These are phyloP conservation scores for Crossaster papposus DNA, from an alignment of 53 echinoderm and acorn worm genomes.

Conservation along the genomic window DNA sequence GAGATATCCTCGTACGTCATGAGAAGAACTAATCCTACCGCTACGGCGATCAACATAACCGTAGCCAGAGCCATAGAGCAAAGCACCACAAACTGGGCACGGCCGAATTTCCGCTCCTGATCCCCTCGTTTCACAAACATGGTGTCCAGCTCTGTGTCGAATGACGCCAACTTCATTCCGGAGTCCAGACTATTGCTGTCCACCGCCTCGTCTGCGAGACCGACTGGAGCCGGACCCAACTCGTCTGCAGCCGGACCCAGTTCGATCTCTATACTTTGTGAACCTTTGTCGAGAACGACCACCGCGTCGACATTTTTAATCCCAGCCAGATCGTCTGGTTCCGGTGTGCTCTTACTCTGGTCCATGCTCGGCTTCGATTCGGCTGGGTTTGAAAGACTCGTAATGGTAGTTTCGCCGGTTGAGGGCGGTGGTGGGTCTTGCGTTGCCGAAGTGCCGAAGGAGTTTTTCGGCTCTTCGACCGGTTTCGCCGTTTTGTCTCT, in stretches of 20 bases:
- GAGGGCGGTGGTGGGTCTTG: not conserved
- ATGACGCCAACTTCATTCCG: constrained; percentile 7
- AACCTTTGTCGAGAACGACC: not conserved
- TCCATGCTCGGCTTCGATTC: not conserved
- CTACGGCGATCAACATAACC: not conserved
- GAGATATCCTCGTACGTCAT: not conserved
- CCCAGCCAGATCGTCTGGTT: not conserved
- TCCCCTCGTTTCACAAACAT: not conserved
- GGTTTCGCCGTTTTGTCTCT: not conserved
- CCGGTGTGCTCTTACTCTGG: not conserved
- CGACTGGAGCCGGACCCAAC: constrained; percentile 11
- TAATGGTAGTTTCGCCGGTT: constrained; percentile 1
- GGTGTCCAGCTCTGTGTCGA: constrained; percentile 3
- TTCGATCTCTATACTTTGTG: not conserved
- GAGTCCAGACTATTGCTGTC: constrained; percentile 18
- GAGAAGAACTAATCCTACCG: constrained; percentile 13
- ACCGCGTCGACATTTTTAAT: not conserved
- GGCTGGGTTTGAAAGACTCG: constrained; percentile 12
- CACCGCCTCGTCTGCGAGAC: not conserved
- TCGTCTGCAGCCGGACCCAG: not conserved
- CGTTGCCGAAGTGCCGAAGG: not conserved
- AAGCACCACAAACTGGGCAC: constrained; percentile 6
- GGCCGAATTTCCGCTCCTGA: not conserved
- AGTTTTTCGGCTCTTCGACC: not conserved
- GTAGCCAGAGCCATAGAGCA: constrained; percentile 20